Evolutionary conservation across 2,113 vertebrate species (phyloP), one percentile per base, ranked within the genome.

Genomic region (Climacteris rufus): DNA sequence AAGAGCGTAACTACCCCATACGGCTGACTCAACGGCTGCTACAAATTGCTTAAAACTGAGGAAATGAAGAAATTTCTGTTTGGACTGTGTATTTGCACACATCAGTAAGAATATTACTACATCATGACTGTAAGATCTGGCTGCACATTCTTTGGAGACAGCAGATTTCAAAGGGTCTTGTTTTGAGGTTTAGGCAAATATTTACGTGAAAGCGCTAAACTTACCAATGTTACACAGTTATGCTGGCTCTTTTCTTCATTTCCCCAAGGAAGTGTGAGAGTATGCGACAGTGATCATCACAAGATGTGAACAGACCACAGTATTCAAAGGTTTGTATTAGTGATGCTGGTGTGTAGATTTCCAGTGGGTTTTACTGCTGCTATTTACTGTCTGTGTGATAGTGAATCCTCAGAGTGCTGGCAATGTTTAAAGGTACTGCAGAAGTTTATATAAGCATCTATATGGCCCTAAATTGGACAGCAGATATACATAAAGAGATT

Each of bases 11-110:
- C 60, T 78, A 45, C 53, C 77, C 44, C 68, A 56, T 87, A 92
- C 45, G 85, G 72, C 42, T 69, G 81, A 93, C 68, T 71, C 90
- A 54, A 92, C 65, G 95, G 84, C 53, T 86, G 66, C 59, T 90
- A 86, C 63, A 81, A 85, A 88, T 30, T 84, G 49, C 24, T 93
- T 87, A 80, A 89, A 94, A 95, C 75, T 40, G 23, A 95, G 66
- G 63, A 94, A 96, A 96, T 15, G 16, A 60, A 81, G 61, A 59
- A 15, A 31, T 49, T 92, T 89, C 63, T 92, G 24, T 65, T 86
- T 66, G 60, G 66, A 77, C 70, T 84, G 39, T 21, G 90, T 60
- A 75, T 47, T 92, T 93, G 81, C 35, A 89, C 77, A 90, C 35
- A 87, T 89, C 6, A 0, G 59, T 71, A 70, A 93, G 91, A 97